A percentile compares a stretch with the other conserved stretches of the same genome.
Evolutionary conservation across 2,113 vertebrate species (phyloP).

Genomic region (Entosphenus tridentatus): DNA sequence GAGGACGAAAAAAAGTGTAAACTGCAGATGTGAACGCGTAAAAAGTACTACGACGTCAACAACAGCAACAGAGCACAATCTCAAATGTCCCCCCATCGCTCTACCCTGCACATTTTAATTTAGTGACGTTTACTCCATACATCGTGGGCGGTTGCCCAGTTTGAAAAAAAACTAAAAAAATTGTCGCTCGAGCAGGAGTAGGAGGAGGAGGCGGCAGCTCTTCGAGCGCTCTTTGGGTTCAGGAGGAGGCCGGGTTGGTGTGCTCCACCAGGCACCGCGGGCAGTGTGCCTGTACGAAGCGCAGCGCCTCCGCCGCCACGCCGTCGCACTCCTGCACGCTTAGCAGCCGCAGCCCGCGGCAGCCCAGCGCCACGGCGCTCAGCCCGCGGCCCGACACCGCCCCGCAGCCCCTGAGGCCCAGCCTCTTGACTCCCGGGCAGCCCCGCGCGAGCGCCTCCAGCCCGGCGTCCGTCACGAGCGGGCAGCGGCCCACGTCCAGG

Average conservation of each 20-base stretch:
- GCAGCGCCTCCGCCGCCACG: slow-evolving; percentile 1
- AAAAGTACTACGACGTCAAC: no score
- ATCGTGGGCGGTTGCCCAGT: no score
- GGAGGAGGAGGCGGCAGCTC: no score
- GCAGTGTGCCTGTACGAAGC: neutral
- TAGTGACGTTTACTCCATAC: no score
- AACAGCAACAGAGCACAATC: no score
- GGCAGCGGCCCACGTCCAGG: slow-evolving; percentile 1
- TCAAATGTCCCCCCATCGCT: no score
- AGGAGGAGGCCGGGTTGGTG: slow-evolving; percentile 1
- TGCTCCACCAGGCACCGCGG: neutral
- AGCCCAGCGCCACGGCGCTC: neutral
- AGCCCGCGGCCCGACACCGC: neutral
- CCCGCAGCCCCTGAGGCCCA: slow-evolving; percentile 1
- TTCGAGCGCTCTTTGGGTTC: neutral
- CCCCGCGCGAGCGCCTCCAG: neutral
- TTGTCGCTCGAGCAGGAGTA: no score
- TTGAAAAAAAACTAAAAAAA: no score
- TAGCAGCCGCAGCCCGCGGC: neutral
- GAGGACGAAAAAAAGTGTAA: no score
- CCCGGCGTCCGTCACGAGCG: neutral
- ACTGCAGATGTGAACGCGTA: no score
- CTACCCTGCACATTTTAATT: no score
- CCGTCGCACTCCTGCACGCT: neutral
- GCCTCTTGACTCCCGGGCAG: slow-evolving; percentile 3